A percentile compares a stretch with the other conserved stretches of the same genome.
Evolutionary conservation across 2,888 invertebrate species (phyloP).

Genomic region (Lepidochrysops patricia): DNA sequence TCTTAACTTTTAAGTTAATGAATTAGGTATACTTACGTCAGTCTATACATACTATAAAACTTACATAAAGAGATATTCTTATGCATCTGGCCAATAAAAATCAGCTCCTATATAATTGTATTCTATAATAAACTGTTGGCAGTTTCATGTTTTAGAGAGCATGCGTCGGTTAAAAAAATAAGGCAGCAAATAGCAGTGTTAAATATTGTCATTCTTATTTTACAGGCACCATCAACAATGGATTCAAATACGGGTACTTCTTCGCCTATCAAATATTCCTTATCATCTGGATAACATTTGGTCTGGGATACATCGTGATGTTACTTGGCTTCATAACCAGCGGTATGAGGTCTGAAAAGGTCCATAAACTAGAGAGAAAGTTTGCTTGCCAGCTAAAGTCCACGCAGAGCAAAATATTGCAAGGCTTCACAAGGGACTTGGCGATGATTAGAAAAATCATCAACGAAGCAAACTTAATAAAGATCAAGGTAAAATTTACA

Average conservation of each 20-base stretch:
- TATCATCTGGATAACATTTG: constrained; percentile 92
- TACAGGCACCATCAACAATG: constrained; percentile 66
- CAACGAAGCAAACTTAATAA: constrained; percentile 87
- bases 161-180: too few relatives aligned
- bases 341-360: constrained; percentile 82
- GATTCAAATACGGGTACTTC: constrained; percentile 76
- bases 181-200: background rate
- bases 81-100: too few relatives aligned
- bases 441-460: constrained; percentile 82
- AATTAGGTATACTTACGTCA: too few relatives aligned
- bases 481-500: constrained; percentile 80
- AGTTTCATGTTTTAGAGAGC: too few relatives aligned
- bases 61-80: too few relatives aligned
- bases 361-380: constrained; percentile 83
- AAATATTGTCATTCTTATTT: constrained; percentile 20
- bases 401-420: constrained; percentile 85
- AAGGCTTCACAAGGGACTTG: constrained; percentile 83
- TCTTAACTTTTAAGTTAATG: too few relatives aligned
- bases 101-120: too few relatives aligned
- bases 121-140: too few relatives aligned
- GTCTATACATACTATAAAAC: too few relatives aligned
- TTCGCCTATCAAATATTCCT: constrained; percentile 86
- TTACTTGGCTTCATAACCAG: constrained; percentile 88
- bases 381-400: constrained; percentile 83
- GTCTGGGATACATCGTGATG: constrained; percentile 93